Evolutionary conservation across 1,140 invertebrate species (phyloP).

Genomic region (Temnothorax curvispinosus): DNA sequence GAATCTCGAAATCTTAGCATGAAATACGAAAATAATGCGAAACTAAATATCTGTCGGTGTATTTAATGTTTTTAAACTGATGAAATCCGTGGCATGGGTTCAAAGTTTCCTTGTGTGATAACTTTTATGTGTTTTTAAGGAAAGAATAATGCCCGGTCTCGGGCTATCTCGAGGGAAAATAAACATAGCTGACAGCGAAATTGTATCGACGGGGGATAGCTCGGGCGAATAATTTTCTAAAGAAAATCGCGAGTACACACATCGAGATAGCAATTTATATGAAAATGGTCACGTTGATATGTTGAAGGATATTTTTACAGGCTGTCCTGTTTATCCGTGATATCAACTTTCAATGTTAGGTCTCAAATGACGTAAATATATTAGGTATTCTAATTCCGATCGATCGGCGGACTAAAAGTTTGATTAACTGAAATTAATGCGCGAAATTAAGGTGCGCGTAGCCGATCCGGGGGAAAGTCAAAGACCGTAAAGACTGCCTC

Average conservation of each 20-base stretch:
- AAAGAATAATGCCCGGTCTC: conserved; percentile 39
- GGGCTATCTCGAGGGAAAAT: background rate
- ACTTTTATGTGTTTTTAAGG: conserved; percentile 41
- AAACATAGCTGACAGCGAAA: conserved; percentile 25
- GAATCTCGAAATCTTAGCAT: background rate
- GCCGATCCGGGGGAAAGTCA: background rate
- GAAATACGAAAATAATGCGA: background rate
- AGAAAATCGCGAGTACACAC: conserved; percentile 11
- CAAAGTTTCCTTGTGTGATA: conserved; percentile 8
- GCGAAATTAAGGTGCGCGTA: conserved; percentile 8
- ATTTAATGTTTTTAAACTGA: background rate
- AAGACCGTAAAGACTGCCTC: conserved; percentile 6
- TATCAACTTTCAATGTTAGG: background rate
- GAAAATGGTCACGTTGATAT: background rate
- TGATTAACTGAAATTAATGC: background rate
- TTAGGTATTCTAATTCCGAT: background rate
- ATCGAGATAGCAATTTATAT: conserved; percentile 27
- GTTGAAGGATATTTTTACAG: background rate
- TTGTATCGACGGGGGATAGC: conserved; percentile 37
- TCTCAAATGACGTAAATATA: background rate
- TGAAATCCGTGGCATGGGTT: background rate
- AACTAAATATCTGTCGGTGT: background rate
- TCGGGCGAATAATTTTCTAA: conserved; percentile 38
- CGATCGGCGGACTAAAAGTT: background rate
- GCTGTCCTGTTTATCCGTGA: background rate